These are phyloP conservation scores for Ancistrus triradiatus DNA, from an alignment of 2,113 vertebrate genomes.

Conservation along the genomic window DNA sequence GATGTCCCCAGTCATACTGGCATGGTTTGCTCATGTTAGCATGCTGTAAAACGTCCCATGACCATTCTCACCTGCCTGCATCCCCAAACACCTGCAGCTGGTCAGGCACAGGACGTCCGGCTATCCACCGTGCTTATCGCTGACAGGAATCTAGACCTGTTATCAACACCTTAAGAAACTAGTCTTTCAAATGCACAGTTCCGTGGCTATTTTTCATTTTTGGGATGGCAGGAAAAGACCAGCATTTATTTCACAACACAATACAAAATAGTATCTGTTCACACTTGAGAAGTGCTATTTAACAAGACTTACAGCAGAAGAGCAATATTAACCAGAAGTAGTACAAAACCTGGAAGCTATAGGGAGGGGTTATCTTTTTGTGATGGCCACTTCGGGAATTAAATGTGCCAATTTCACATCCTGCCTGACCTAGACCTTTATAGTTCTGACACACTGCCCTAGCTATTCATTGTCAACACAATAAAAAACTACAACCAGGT, in stretches of 20 bases:
- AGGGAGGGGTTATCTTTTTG: not conserved
- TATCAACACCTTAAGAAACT: constrained; percentile 7
- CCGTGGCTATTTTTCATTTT: not conserved
- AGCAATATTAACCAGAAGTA: constrained; percentile 5
- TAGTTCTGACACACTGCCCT: no score
- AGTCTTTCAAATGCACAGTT: not conserved
- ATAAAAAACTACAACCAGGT: no score
- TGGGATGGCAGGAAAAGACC: not conserved
- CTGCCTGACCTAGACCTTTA: not conserved
- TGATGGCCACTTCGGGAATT: not conserved
- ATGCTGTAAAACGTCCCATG: not conserved
- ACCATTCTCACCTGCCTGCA: constrained; percentile 4
- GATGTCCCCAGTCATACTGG: no score
- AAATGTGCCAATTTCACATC: not conserved
- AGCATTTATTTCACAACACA: constrained; percentile 22
- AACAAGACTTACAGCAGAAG: constrained; percentile 8
- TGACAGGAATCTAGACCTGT: constrained; percentile 25
- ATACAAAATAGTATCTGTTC: constrained; percentile 27
- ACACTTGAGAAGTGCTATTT: constrained; percentile 7
- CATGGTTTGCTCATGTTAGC: no score
- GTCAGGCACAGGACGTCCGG: constrained; percentile 2
- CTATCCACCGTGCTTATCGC: constrained; percentile 10
- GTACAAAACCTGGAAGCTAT: constrained; percentile 41
- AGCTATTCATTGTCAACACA: no score
- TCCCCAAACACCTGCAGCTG: constrained; percentile 8